phyloP scores from a whole-genome alignment of 64 coral and sea anemone genomes.

The Platygyra sinensis region DNA sequence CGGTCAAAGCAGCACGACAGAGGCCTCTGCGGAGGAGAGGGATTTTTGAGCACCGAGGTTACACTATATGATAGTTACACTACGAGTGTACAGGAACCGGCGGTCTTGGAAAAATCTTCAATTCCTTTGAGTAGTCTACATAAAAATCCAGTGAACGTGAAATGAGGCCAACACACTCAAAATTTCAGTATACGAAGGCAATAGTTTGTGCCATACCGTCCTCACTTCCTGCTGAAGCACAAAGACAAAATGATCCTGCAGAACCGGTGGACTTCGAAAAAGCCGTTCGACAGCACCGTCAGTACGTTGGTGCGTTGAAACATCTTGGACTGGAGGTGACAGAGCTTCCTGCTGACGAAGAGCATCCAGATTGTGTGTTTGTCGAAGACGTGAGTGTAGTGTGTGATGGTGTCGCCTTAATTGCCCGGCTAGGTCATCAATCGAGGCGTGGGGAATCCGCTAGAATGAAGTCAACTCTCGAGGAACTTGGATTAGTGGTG shows the following conservation, averaged over 20 bases:
- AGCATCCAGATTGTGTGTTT: conserved; percentile 94
- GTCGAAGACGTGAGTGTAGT: conserved; percentile 93
- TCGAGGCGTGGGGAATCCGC: conserved; percentile 72
- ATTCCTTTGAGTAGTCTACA: not conserved
- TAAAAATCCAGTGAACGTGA: not conserved
- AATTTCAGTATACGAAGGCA: conserved; percentile 74
- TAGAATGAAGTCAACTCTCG: conserved; percentile 58
- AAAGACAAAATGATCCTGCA: conserved; percentile 36
- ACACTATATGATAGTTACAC: no score
- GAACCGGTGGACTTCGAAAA: conserved; percentile 58
- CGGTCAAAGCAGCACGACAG: no score
- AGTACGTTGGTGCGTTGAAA: conserved; percentile 77
- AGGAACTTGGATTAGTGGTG: conserved; percentile 64
- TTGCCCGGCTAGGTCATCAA: conserved; percentile 64
- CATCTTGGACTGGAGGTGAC: conserved; percentile 79
- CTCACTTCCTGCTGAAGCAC: conserved; percentile 68
- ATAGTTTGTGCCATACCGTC: conserved; percentile 78
- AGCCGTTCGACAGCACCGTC: conserved; percentile 51
- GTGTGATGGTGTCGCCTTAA: conserved; percentile 65
- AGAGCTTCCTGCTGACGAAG: conserved; percentile 66
- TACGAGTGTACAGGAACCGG: no score
- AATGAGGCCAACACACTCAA: conserved; percentile 15
- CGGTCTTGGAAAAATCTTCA: no score
- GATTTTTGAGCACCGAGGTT: no score
- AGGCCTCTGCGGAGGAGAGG: no score